Evolutionary conservation across 2,888 invertebrate genomes (phyloP), one percentile per base, ranked within the genome.

Genomic region (Caenorhabditis virilis): DNA sequence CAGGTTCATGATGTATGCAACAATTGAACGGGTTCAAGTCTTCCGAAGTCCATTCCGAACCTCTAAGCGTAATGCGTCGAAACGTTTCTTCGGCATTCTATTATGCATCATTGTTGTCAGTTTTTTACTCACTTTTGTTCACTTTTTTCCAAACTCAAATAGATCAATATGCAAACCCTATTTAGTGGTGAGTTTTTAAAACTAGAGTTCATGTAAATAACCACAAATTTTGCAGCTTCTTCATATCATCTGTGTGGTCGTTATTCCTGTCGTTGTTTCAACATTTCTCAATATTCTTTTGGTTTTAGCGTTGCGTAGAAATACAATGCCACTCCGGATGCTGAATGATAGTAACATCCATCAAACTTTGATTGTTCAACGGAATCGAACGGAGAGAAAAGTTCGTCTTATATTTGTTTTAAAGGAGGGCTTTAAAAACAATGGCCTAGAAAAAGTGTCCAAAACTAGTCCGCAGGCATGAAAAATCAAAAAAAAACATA

Each of bases 21-120:
- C 77, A 22, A 67, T 75, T 49, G 77, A 77, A 41, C 52, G 77
- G 13, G 75, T 77, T 11, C 70, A 72, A 41, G 75, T 75, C 3
- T 66, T 73, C 45, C 55, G 66, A 35, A 67, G 68, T 25, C 73
- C 70, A 1, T 73, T 73, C 25, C 36, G 60, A 23, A 60, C 64
- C 1, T 69, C 68, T 2, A 69, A 59, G 30, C 36, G 62, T 45
- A 49, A 11, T 6, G 33, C 65, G 2, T 74, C 74, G 0, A 41
- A 49, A 9, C 63, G 72, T 6, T 74, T 74, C 51, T 49, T 68
- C 43, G 18, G 58, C 16, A 63, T 68, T 9, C 48, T 74, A 2
- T 50, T 69, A 25, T 36, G 23, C 13, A 72, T 74, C 43, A 61
- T 54, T 15, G 15, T 64, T 33, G 35, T 50, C 3, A 62, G 69